Evolutionary conservation across 2,888 invertebrate genomes (phyloP).

Genomic region (Ecliptopera silaceata): DNA sequence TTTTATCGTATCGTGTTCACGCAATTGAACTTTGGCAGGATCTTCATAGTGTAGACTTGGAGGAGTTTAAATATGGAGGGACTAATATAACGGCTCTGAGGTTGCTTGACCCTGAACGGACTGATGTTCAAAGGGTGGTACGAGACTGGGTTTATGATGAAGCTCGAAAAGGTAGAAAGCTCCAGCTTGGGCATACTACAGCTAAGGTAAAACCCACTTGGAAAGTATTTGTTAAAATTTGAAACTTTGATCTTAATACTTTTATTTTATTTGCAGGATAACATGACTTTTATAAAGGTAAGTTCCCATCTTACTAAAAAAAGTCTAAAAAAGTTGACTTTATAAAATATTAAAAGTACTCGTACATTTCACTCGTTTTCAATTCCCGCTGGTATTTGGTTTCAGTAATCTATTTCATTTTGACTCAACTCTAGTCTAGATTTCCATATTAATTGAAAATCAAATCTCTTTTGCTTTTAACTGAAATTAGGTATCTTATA

Average conservation of each 20-base stretch:
- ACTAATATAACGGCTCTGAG: constrained; percentile 97
- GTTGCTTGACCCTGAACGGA: constrained; percentile 91
- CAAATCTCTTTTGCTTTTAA: constrained; percentile 3
- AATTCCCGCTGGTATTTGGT: constrained; percentile 7
- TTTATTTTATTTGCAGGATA: constrained; percentile 80
- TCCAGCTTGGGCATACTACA: constrained; percentile 82
- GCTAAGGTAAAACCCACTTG: constrained; percentile 71
- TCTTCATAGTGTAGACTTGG: constrained; percentile 94
- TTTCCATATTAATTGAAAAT: constrained; percentile 16
- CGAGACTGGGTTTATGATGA: constrained; percentile 92
- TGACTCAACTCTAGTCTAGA: constrained; percentile 2
- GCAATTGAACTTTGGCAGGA: constrained; percentile 83
- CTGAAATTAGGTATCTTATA: neutral
- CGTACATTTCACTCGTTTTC: constrained; percentile 16
- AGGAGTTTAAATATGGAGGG: constrained; percentile 97
- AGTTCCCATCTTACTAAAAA: constrained; percentile 41
- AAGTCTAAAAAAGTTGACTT: constrained; percentile 2
- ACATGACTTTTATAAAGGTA: constrained; percentile 89
- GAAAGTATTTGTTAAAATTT: neutral
- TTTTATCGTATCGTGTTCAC: constrained; percentile 28
- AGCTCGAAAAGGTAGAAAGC: constrained; percentile 85
- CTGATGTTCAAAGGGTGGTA: constrained; percentile 90
- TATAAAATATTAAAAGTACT: neutral
- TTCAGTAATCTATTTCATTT: constrained; percentile 15
- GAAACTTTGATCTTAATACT: constrained; percentile 10